phyloP scores from a whole-genome alignment of 2,113 vertebrate genomes.

The Dendrocopos noguchii region DNA sequence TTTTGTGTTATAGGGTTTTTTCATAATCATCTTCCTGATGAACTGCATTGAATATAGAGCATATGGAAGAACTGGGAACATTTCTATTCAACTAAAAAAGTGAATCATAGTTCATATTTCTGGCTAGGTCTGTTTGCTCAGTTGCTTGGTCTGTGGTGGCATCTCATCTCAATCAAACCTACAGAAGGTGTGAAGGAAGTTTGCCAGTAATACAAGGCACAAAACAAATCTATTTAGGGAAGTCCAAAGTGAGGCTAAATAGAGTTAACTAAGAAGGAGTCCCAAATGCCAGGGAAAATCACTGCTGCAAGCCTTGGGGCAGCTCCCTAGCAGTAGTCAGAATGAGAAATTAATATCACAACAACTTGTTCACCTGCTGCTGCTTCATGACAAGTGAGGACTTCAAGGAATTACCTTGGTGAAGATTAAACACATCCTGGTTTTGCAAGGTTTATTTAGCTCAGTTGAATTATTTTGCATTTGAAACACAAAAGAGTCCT shows the following conservation, averaged over 20 bases:
- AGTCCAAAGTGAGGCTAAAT: not conserved
- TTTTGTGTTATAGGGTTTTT: not conserved
- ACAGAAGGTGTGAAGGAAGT: not conserved
- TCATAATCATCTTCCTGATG: not conserved
- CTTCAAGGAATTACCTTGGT: not conserved
- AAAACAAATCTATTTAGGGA: not conserved
- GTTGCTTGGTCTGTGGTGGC: not conserved
- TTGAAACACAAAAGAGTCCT: not conserved
- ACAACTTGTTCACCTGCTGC: not conserved
- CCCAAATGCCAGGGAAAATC: not conserved
- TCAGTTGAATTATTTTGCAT: not conserved
- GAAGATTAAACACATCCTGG: not conserved
- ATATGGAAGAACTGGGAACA: not conserved
- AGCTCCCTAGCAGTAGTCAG: not conserved
- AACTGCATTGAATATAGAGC: not conserved
- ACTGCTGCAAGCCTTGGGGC: not conserved
- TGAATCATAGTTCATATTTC: not conserved
- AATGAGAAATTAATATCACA: fast-evolving
- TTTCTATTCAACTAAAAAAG: not conserved
- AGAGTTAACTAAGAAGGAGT: not conserved
- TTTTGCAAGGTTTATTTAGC: not conserved
- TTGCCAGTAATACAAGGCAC: not conserved
- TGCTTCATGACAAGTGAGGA: not conserved
- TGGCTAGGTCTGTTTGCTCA: not conserved
- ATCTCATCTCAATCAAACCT: not conserved